Percentiles rank a stretch among this genome's conserved stretches.
phyloP scores from a whole-genome alignment of 2,888 invertebrate species.

The Allygus modestus region DNA sequence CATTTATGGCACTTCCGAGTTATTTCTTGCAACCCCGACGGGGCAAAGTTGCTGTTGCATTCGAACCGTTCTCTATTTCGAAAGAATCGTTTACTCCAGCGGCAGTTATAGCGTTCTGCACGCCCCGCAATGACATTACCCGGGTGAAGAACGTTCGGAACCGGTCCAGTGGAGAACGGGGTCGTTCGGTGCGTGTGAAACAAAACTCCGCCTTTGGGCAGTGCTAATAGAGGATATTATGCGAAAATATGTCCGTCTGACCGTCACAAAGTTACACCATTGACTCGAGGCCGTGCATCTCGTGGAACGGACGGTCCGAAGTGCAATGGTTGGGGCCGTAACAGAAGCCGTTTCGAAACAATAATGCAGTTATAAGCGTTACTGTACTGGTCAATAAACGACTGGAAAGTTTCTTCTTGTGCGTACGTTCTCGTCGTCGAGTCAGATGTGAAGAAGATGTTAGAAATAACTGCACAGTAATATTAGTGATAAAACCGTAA shows the following conservation, averaged over 20 bases:
- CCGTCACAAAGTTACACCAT: neutral
- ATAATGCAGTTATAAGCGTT: neutral
- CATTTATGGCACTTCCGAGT: no score
- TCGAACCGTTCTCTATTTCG: constrained; percentile 5
- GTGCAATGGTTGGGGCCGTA: neutral
- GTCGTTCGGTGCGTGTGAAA: constrained; percentile 17
- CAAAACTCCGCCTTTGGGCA: neutral
- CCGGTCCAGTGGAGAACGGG: constrained; percentile 7
- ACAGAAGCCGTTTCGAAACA: neutral
- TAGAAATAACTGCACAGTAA: no score
- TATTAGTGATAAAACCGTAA: no score
- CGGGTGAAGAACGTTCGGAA: neutral
- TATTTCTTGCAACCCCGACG: no score
- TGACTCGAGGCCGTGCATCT: no score
- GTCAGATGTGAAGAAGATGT: no score
- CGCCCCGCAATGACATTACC: constrained; percentile 16
- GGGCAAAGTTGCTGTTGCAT: neutral
- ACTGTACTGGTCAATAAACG: neutral
- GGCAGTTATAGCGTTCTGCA: neutral
- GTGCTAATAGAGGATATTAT: constrained; percentile 2
- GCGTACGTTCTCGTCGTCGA: no score
- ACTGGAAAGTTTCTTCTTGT: neutral
- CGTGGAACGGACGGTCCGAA: neutral
- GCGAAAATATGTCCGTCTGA: neutral
- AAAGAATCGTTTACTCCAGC: neutral